Conservation (phyloP, 2,797 vertebrate genomes). For the Gymnodraco acuticeps region DNA sequence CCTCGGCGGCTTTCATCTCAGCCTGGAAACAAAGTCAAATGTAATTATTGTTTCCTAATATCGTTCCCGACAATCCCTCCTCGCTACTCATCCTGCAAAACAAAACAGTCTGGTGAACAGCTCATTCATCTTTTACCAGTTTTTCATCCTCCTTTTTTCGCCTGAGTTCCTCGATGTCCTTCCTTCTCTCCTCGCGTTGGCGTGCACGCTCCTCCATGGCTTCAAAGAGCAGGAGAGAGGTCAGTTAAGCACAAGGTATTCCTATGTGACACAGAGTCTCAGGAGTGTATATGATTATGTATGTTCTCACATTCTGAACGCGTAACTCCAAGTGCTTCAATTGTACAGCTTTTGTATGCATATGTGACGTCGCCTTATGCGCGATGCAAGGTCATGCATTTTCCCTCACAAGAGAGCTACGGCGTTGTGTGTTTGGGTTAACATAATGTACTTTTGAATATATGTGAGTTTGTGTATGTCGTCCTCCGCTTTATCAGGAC, state of each 20-base stretch:
- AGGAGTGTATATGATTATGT: conserved; percentile 11
- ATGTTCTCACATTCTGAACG: conserved; percentile 20
- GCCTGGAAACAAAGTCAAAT: conserved; percentile 78
- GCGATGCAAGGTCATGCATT: conserved; percentile 34
- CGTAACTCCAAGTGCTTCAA: neutral
- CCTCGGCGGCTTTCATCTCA: conserved; percentile 89
- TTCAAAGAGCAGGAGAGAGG: conserved; percentile 62
- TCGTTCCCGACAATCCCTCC: neutral
- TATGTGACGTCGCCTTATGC: neutral
- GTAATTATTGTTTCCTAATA: neutral
- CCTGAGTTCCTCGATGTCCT: conserved; percentile 88
- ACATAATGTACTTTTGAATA: neutral
- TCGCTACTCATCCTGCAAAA: neutral
- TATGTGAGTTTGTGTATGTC: neutral
- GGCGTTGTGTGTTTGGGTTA: conserved; percentile 4
- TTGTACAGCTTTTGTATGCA: neutral
- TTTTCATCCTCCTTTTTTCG: conserved; percentile 90
- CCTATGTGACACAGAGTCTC: conserved; percentile 12
- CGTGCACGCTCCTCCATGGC: conserved; percentile 94
- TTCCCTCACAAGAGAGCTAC: conserved; percentile 13
- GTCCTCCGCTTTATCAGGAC: conserved; percentile 40
- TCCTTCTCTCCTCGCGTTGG: conserved; percentile 87
- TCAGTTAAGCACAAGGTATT: conserved; percentile 16
- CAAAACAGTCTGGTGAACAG: neutral
- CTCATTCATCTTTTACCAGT: conserved; percentile 83